Conservation (phyloP, 2,113 vertebrate genomes). For the Felis catus region DNA sequence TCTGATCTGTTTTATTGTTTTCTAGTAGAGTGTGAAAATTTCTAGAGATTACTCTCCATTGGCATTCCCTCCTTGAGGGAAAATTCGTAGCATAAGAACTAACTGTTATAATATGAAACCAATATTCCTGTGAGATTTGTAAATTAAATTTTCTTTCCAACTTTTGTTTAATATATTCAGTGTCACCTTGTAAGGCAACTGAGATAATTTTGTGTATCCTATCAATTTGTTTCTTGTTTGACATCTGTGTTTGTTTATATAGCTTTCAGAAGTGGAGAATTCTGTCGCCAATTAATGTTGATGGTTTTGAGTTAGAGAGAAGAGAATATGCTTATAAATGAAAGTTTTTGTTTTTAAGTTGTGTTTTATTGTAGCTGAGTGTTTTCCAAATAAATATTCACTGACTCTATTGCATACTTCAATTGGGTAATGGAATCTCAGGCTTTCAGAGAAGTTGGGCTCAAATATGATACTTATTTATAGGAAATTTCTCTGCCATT, state of each 20-base stretch:
- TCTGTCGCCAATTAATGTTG: conserved; percentile 76
- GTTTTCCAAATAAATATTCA: conserved; percentile 67
- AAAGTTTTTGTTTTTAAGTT: conserved; percentile 72
- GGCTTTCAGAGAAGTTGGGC: neutral
- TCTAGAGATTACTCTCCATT: conserved; percentile 52
- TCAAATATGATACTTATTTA: conserved; percentile 57
- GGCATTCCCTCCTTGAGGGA: conserved; percentile 34
- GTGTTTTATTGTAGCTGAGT: conserved; percentile 49
- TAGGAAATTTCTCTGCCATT: neutral
- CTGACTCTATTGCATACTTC: conserved; percentile 51
- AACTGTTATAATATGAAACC: conserved; percentile 62
- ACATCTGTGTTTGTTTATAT: conserved; percentile 80
- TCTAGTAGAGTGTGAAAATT: conserved; percentile 56
- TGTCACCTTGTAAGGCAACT: conserved; percentile 78
- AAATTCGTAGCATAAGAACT: conserved; percentile 61
- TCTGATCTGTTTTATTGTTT: conserved; percentile 69
- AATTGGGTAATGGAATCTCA: conserved; percentile 36
- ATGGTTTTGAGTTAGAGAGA: conserved; percentile 71
- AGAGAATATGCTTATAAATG: conserved; percentile 61
- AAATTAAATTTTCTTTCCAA: conserved; percentile 78
- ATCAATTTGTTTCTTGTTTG: conserved; percentile 80
- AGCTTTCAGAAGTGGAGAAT: conserved; percentile 75
- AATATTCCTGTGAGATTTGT: conserved; percentile 73
- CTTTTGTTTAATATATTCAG: conserved; percentile 79
- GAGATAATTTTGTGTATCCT: conserved; percentile 81